phyloP scores from a whole-genome alignment of 2,888 invertebrate species.

The Caradrina kadenii region DNA sequence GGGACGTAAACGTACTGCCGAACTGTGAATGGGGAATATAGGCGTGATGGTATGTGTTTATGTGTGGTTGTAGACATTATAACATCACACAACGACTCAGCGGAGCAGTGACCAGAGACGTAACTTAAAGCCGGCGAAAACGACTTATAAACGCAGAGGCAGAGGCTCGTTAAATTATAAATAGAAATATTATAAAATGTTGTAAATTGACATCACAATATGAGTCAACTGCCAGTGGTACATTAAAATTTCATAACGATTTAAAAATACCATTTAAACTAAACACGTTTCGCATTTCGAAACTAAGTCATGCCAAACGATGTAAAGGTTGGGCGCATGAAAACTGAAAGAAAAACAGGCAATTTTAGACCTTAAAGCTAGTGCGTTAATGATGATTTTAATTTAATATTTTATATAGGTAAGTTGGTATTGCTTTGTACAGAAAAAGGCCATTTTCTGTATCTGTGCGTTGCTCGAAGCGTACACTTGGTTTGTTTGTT shows the following conservation, averaged over 20 bases:
- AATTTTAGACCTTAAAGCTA: constrained; percentile 36
- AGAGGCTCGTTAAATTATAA: no score
- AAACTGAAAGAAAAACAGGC: constrained; percentile 19
- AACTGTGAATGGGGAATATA: no score
- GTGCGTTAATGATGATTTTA: constrained; percentile 42
- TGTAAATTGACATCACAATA: not conserved
- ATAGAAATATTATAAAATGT: no score
- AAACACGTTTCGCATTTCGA: constrained; percentile 58
- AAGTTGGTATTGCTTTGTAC: constrained; percentile 59
- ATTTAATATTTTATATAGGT: constrained; percentile 41
- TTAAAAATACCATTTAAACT: constrained; percentile 55
- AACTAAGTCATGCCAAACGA: constrained; percentile 57
- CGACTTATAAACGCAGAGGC: no score
- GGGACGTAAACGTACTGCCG: no score
- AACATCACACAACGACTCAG: no score
- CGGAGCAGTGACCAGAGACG: no score
- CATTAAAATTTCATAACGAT: constrained; percentile 51
- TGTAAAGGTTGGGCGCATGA: constrained; percentile 32
- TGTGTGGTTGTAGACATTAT: no score
- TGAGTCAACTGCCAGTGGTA: constrained; percentile 1
- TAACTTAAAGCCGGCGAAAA: no score
- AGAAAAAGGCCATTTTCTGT: constrained; percentile 73
- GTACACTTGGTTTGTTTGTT: constrained; percentile 84
- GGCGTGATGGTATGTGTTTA: no score
- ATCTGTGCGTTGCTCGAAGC: constrained; percentile 85